phyloP scores from a whole-genome alignment of 2,888 invertebrate genomes.

The Agonopterix arenella region DNA sequence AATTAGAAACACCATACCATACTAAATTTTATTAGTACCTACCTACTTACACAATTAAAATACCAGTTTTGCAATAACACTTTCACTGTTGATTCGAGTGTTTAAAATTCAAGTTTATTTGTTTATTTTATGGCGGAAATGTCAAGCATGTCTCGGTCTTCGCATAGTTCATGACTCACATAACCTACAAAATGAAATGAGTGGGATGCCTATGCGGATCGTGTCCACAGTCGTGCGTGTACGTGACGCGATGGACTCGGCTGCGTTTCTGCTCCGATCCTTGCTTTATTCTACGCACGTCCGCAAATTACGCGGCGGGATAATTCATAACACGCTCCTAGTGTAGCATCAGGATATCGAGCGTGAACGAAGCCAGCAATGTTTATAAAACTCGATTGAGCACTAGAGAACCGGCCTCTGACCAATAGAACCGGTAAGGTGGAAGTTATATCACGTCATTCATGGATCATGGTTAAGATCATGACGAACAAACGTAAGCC shows the following conservation, averaged over 20 bases:
- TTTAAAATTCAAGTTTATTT: neutral
- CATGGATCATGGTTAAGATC: no score
- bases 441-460: no score
- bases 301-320: slow-evolving; percentile 18
- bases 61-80: no score
- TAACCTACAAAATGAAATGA: slow-evolving; percentile 6
- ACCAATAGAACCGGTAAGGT: no score
- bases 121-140: neutral
- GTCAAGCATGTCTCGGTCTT: slow-evolving; percentile 1
- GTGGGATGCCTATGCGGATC: neutral
- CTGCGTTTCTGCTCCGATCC: neutral
- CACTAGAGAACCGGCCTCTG: no score
- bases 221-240: neutral
- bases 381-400: neutral
- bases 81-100: no score
- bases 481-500: no score
- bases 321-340: slow-evolving; percentile 16
- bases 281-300: slow-evolving; percentile 17
- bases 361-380: slow-evolving; percentile 7
- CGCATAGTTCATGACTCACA: slow-evolving; percentile 8
- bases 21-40: no score
- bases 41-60: no score
- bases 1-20: no score
- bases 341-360: slow-evolving; percentile 3
- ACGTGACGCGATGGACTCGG: slow-evolving; percentile 5